Base-by-base conservation (phyloP, 2,113 vertebrate species). In the Tragelaphus buxtoni region DNA sequence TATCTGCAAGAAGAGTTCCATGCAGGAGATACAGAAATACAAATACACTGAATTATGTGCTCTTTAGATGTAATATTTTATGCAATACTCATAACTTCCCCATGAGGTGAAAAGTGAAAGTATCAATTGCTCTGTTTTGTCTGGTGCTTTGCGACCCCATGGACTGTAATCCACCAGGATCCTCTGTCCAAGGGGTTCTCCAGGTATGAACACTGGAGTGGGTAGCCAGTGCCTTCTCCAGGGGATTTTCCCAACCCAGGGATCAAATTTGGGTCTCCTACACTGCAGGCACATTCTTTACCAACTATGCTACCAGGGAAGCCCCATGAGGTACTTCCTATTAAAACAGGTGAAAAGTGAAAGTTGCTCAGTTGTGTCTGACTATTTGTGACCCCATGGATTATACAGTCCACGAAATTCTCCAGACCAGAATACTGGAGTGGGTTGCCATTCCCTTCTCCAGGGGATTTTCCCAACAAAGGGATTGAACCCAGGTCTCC, bases 401-500 rank as follows among this genome's bases (percentile, higher is more conserved):
- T 69, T 69, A 69, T 69, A 69, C 4, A 39, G n/a, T 22, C 18
- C 9, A 39, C 22, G n/a, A 2, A 69, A 39, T 69, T 69, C n/a
- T 69, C 18, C 65, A 39, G n/a, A 22, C 4, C 63, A 35, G 18
- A 22, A 35, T 69, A 69, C n/a, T 39, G 65, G n/a, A 69, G 2
- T 69, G 65, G n/a, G n/a, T 69, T 11, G 65, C 18, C 65, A 69
- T 22, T 69, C n/a, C n/a, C 18, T 69, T 69, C 9, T 69, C 65
- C 65, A 39, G 65, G n/a, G 63, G n/a, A 69, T 69, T 35, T 39
- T 39, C n/a, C n/a, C 18, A 69, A 69, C 9, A 69, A 39, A 69
- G 4, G 65, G n/a, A 11, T 39, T 0, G 4, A 39, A 22, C 18
- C n/a, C 65, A 22, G n/a, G n/a, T 69, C 35, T 69, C n/a, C 0